These are phyloP conservation scores for Actinemys pallida DNA, from an alignment of 2,113 vertebrate species.

Conservation along the genomic window DNA sequence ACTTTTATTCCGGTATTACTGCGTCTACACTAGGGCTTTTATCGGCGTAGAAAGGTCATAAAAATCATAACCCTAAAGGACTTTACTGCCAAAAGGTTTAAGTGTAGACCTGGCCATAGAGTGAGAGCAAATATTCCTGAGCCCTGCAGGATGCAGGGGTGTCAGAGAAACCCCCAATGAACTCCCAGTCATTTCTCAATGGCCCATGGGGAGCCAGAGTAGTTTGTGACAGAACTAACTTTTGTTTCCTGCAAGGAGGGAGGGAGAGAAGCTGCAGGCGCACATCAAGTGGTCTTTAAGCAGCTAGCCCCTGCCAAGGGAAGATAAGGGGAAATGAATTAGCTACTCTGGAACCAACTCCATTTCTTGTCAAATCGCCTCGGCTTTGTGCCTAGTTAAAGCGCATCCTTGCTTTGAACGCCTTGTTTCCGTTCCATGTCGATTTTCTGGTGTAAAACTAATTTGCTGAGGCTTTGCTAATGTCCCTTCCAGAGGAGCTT, in stretches of 20 bases:
- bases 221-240: background rate
- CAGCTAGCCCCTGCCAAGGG: conserved; percentile 54
- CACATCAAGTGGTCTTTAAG: conserved; percentile 46
- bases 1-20: background rate
- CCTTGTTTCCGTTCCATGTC: conserved; percentile 47
- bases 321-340: conserved; percentile 73
- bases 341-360: conserved; percentile 62
- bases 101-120: background rate
- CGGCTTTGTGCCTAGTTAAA: conserved; percentile 48
- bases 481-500: conserved; percentile 40
- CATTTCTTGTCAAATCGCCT: conserved; percentile 39
- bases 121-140: background rate
- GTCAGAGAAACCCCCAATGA: background rate
- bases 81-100: background rate
- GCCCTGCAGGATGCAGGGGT: background rate
- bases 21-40: background rate
- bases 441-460: conserved; percentile 57
- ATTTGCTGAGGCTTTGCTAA: conserved; percentile 43
- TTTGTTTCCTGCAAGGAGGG: conserved; percentile 19
- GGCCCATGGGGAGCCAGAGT: background rate
- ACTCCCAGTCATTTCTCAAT: background rate
- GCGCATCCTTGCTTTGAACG: conserved; percentile 43
- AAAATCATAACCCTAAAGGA: background rate
- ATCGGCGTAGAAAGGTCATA: background rate
- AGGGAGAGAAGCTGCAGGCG: conserved; percentile 49